These are phyloP conservation scores for Salvelinus sp. DNA, from an alignment of 2,113 vertebrate species.

Conservation along the genomic window DNA sequence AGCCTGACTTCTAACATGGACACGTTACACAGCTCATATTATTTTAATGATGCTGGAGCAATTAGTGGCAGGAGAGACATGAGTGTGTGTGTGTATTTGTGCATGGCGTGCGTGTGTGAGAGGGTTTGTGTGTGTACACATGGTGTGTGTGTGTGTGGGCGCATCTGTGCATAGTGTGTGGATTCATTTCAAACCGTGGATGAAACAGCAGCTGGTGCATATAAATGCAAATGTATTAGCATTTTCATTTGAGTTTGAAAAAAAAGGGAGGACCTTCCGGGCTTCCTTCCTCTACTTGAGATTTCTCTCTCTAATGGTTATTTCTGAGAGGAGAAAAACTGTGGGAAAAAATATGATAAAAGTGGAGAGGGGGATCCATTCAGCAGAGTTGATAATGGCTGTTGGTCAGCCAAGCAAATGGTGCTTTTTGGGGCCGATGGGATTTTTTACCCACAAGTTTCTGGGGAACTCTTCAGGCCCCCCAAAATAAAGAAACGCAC, in stretches of 20 bases:
- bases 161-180: not conserved
- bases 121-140: not conserved
- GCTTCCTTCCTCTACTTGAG: constrained; percentile 61
- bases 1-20: not conserved
- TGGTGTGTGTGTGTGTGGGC: not conserved
- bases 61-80: constrained; percentile 4
- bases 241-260: constrained; percentile 37
- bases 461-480: constrained; percentile 24
- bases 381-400: constrained; percentile 37
- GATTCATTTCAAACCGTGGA: constrained; percentile 20
- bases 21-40: constrained; percentile 12
- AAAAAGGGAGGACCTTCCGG: constrained; percentile 47
- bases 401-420: constrained; percentile 35
- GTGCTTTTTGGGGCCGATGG: constrained; percentile 19
- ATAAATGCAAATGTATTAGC: constrained; percentile 57
- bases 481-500: no score
- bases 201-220: constrained; percentile 62
- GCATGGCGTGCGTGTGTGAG: not conserved
- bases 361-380: constrained; percentile 44
- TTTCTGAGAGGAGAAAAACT: constrained; percentile 41
- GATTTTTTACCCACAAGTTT: constrained; percentile 27
- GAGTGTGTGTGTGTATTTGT: no score
- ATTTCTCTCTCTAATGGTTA: constrained; percentile 45
- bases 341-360: constrained; percentile 22
- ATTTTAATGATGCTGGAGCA: constrained; percentile 19